A percentile compares a stretch with the other conserved stretches of the same genome.
These are phyloP conservation scores for Hemitrygon akajei DNA, from an alignment of 2,797 vertebrate species.

Conservation along the genomic window DNA sequence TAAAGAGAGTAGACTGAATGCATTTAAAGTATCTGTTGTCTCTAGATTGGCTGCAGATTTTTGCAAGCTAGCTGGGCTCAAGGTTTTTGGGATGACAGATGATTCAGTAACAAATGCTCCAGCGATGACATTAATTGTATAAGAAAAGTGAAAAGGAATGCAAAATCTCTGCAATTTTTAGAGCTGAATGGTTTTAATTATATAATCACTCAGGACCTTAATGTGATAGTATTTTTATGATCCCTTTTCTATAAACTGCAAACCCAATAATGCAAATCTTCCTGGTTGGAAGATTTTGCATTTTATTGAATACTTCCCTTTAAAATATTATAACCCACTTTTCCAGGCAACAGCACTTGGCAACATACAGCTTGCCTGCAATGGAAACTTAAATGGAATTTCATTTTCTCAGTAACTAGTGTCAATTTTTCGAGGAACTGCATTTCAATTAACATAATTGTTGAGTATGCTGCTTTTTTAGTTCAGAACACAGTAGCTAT, in stretches of 20 bases:
- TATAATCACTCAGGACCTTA: constrained; percentile 28
- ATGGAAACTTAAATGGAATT: not conserved
- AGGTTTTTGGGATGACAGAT: constrained; percentile 3
- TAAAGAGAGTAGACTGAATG: not conserved
- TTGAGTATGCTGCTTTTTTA: not conserved
- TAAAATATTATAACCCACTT: constrained; percentile 11
- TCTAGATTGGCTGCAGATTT: not conserved
- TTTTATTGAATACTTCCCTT: constrained; percentile 25
- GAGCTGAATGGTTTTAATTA: constrained; percentile 31
- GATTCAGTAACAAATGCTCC: constrained; percentile 7
- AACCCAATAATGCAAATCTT: constrained; percentile 27
- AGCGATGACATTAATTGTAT: not conserved
- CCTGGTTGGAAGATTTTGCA: constrained; percentile 25
- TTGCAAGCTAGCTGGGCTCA: not conserved
- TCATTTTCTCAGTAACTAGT: not conserved
- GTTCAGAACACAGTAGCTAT: not conserved
- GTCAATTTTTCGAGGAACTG: not conserved
- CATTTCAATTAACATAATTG: not conserved
- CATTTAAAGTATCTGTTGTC: too few species aligned
- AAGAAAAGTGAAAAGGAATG: not conserved
- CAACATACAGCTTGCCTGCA: not conserved
- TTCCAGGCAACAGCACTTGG: not conserved
- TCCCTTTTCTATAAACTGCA: constrained; percentile 16
- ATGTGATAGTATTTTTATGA: constrained; percentile 32
- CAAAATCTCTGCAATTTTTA: constrained; percentile 32